These are phyloP conservation scores for Cerceris rybyensis DNA, from an alignment of 2,888 invertebrate species.

Conservation along the genomic window DNA sequence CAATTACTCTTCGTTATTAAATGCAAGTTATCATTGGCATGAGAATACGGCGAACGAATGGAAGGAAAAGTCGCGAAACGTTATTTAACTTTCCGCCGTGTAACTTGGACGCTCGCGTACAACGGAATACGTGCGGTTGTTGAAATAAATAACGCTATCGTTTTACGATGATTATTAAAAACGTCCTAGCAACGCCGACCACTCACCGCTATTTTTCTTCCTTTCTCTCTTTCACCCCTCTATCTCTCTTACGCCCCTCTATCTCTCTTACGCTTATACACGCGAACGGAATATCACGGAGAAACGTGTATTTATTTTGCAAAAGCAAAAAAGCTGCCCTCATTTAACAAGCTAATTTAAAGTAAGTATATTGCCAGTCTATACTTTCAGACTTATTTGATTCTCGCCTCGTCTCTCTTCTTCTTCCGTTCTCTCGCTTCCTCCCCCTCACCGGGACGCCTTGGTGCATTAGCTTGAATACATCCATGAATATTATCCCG, in stretches of 20 bases:
- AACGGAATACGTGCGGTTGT: too few species aligned
- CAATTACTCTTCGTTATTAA: constrained; percentile 4
- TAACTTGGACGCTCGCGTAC: neutral
- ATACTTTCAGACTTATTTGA: constrained; percentile 36
- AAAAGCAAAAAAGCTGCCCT: neutral
- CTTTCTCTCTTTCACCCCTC: too few species aligned
- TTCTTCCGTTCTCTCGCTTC: neutral
- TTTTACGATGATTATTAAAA: too few species aligned
- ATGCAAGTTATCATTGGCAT: neutral
- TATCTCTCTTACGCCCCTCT: too few species aligned
- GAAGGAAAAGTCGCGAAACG: neutral
- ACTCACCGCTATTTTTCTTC: too few species aligned
- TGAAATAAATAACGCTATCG: too few species aligned
- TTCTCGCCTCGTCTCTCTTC: neutral
- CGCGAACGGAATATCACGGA: neutral
- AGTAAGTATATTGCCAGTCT: constrained; percentile 29
- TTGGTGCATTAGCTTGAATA: constrained; percentile 80
- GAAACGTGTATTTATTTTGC: neutral
- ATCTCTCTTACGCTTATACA: too few species aligned
- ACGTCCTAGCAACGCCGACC: too few species aligned
- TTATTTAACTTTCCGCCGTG: neutral
- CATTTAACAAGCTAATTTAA: neutral
- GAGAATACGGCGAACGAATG: neutral
- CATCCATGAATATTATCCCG: constrained; percentile 80
- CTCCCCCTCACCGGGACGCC: constrained; percentile 65